Conservation (phyloP, 2,888 invertebrate species). For the Nesidiocoris tenuis region DNA sequence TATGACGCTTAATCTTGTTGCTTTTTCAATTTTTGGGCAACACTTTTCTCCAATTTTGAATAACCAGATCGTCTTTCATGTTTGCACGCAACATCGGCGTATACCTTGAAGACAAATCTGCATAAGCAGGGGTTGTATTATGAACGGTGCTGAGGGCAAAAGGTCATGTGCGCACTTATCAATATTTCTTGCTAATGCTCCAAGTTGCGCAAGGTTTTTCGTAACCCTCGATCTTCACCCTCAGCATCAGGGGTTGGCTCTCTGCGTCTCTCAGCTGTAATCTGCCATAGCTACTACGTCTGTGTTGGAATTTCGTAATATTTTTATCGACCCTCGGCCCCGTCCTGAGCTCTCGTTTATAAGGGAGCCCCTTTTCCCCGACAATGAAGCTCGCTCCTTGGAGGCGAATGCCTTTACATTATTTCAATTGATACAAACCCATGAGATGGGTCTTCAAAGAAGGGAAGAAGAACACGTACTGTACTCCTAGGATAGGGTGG, state of each 20-base stretch:
- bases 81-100: too few species aligned
- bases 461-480: constrained; percentile 1
- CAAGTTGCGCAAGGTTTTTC: constrained; percentile 29
- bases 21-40: too few species aligned
- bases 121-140: too few species aligned
- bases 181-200: not conserved
- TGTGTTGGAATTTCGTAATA: constrained; percentile 29
- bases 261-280: not conserved
- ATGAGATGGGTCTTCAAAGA: constrained; percentile 20
- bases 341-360: constrained; percentile 18
- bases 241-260: not conserved
- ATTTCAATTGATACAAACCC: constrained; percentile 39
- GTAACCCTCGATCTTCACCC: constrained; percentile 13
- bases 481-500: constrained; percentile 21
- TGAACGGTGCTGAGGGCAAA: not conserved
- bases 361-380: constrained; percentile 2
- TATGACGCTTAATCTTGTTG: too few species aligned
- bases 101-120: too few species aligned
- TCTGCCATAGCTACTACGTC: not conserved
- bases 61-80: too few species aligned
- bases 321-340: constrained; percentile 33
- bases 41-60: too few species aligned
- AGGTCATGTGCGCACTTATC: not conserved
- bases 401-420: constrained; percentile 33
- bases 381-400: constrained; percentile 15